These are phyloP conservation scores for Aurelia aurita complex sp. Pacific DNA, from an alignment of 30 jellyfish, hydroid and myxozoan species.

Conservation along the genomic window DNA sequence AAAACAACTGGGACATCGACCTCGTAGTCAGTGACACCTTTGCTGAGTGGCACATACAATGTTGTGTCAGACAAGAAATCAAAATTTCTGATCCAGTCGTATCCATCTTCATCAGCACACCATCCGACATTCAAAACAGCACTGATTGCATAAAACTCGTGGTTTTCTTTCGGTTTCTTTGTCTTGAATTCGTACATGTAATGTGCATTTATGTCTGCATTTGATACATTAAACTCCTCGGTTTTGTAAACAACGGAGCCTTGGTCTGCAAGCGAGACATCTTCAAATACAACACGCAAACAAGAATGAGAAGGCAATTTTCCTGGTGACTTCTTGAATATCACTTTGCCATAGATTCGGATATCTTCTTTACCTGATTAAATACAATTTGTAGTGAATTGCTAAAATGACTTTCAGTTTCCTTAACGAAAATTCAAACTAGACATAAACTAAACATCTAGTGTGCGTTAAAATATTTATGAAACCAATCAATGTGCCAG, in stretches of 20 bases:
- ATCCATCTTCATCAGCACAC: conserved; percentile 52
- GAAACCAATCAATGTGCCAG: too few species aligned
- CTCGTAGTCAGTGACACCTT: conserved; percentile 45
- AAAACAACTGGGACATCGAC: conserved; percentile 53
- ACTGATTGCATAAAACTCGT: conserved; percentile 65
- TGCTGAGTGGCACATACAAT: conserved; percentile 33
- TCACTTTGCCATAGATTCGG: conserved; percentile 43
- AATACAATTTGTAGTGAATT: background rate
- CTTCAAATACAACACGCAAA: conserved; percentile 62
- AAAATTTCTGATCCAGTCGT: conserved; percentile 40
- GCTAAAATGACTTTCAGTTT: too few species aligned
- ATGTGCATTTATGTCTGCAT: conserved; percentile 15
- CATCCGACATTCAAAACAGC: conserved; percentile 84
- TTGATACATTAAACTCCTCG: conserved; percentile 54
- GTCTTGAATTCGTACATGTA: conserved; percentile 41
- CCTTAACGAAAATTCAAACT: too few species aligned
- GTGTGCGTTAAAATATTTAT: too few species aligned
- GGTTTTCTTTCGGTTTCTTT: conserved; percentile 46
- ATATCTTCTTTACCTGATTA: conserved; percentile 20
- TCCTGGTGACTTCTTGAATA: conserved; percentile 46
- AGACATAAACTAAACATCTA: too few species aligned
- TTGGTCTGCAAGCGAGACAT: conserved; percentile 71
- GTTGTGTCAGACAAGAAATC: conserved; percentile 78
- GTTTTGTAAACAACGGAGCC: conserved; percentile 58
- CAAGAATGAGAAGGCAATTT: conserved; percentile 77